Evolutionary conservation across 2,113 vertebrate species (phyloP).

Genomic region (Chaetura pelagica): DNA sequence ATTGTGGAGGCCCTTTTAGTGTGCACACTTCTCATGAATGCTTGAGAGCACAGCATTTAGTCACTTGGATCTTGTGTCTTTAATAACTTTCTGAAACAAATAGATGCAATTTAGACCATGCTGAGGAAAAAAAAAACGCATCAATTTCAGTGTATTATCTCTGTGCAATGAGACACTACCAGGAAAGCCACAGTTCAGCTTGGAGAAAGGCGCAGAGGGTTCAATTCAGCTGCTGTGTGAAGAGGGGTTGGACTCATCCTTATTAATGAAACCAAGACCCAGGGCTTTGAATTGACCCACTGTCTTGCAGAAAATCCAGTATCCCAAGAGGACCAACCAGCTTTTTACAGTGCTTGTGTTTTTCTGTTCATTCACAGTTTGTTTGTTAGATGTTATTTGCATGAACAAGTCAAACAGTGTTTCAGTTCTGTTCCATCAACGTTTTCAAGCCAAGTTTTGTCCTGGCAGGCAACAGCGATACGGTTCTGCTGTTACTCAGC

Average conservation of each 20-base stretch:
- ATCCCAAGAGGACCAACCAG: slow-evolving; percentile 2
- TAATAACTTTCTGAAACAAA: not conserved
- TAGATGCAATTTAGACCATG: not conserved
- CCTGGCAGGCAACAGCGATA: not conserved
- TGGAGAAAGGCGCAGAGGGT: not conserved
- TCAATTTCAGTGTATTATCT: not conserved
- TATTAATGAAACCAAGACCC: slow-evolving; percentile 16
- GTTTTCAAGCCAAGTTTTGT: slow-evolving; percentile 31
- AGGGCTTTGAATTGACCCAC: slow-evolving; percentile 21
- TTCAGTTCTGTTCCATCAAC: not conserved
- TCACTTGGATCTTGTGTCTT: not conserved
- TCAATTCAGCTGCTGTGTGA: not conserved
- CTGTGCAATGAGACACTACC: not conserved
- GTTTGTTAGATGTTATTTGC: slow-evolving; percentile 59
- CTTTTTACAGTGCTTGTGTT: slow-evolving; percentile 7
- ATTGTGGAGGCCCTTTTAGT: not conserved
- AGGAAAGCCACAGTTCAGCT: not conserved
- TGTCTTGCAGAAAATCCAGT: slow-evolving; percentile 17
- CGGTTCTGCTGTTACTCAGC: slow-evolving; percentile 11
- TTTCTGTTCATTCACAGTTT: slow-evolving; percentile 53
- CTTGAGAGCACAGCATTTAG: not conserved
- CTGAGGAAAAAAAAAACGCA: not conserved
- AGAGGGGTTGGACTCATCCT: not conserved
- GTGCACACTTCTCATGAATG: not conserved
- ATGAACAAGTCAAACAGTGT: slow-evolving; percentile 47